These are phyloP conservation scores for Heliornis fulica DNA, from an alignment of 2,113 vertebrate species.

Conservation along the genomic window DNA sequence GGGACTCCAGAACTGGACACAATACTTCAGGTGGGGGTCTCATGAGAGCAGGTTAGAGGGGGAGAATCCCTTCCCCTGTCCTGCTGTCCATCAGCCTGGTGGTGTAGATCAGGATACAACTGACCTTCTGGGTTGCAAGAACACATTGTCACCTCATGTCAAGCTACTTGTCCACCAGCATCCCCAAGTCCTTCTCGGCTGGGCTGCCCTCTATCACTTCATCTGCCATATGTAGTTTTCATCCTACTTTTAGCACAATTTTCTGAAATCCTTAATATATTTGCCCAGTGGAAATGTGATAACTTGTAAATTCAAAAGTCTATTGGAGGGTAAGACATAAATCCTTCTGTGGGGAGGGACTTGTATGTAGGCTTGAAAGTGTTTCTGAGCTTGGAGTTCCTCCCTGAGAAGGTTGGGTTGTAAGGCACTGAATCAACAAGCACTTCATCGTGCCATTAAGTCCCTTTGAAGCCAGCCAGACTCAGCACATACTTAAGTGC, in stretches of 20 bases:
- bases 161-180: too few species aligned
- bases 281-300: not conserved
- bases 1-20: too few species aligned
- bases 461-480: not conserved
- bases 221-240: not conserved
- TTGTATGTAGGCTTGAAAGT: not conserved
- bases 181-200: too few species aligned
- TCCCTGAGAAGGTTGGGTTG: not conserved
- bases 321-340: not conserved
- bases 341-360: not conserved
- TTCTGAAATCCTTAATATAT: not conserved
- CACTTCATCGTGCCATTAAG: not conserved
- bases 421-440: not conserved
- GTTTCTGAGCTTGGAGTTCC: not conserved
- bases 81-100: too few species aligned
- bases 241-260: not conserved
- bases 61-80: too few species aligned
- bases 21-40: too few species aligned
- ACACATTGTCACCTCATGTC: too few species aligned
- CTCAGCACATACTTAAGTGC: not conserved
- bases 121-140: too few species aligned
- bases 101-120: too few species aligned
- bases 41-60: too few species aligned
- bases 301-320: not conserved
- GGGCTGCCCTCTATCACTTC: too few species aligned